Percentiles rank a stretch among this genome's conserved stretches.
Conservation (phyloP, 2,797 vertebrate species). For the Crenichthys baileyi region DNA sequence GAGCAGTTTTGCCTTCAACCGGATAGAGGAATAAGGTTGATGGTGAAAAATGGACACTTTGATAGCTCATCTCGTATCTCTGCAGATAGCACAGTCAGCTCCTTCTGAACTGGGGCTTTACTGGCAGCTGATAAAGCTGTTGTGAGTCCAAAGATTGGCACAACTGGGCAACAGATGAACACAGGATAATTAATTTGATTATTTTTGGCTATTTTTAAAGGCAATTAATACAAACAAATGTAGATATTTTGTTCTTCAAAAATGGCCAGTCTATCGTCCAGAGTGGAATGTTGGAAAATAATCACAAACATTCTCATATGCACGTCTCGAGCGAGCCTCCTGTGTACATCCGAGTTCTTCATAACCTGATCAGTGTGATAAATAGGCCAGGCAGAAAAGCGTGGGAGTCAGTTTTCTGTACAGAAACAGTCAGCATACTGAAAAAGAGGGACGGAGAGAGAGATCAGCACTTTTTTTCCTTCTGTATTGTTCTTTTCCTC, state of each 20-base stretch:
- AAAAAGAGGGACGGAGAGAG: constrained; percentile 57
- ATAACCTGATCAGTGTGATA: constrained; percentile 72
- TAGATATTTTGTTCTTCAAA: not conserved
- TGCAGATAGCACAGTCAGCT: not conserved
- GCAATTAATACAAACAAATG: not conserved
- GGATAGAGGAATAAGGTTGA: not conserved
- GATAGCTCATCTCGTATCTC: not conserved
- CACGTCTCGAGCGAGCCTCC: constrained; percentile 37
- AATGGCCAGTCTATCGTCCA: not conserved
- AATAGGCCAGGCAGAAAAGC: constrained; percentile 70
- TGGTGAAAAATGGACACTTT: not conserved
- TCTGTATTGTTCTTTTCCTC: constrained; percentile 67
- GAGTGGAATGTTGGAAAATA: not conserved
- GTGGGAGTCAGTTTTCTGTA: constrained; percentile 70
- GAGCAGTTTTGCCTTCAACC: constrained; percentile 3
- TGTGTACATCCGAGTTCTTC: constrained; percentile 57
- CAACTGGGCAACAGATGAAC: not conserved
- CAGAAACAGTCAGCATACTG: constrained; percentile 71
- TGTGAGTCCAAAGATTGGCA: not conserved
- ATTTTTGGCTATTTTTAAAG: not conserved
- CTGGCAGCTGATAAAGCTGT: not conserved
- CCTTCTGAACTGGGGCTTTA: not conserved
- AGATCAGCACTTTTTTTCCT: constrained; percentile 71
- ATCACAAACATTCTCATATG: constrained; percentile 26
- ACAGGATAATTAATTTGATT: not conserved